phyloP scores from a whole-genome alignment of 1,140 invertebrate genomes.

The Drosophila trapezifrons region DNA sequence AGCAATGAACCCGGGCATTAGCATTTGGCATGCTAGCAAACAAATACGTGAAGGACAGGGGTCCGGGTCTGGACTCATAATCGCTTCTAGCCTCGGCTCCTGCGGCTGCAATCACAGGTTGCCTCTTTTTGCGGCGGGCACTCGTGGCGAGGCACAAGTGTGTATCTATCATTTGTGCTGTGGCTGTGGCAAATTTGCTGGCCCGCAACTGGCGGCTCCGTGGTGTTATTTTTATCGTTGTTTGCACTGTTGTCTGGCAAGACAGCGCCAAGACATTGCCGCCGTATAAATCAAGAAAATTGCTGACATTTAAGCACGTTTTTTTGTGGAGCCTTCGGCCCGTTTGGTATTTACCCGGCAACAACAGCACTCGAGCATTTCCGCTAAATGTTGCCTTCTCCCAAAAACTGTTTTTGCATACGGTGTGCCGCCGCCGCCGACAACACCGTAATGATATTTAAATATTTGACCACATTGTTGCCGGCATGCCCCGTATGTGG shows the following conservation, averaged over 20 bases:
- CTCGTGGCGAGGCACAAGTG: conserved; percentile 54
- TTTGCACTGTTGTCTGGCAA: conserved; percentile 71
- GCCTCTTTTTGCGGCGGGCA: conserved; percentile 50
- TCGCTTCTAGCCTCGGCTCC: conserved; percentile 57
- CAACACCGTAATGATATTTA: conserved; percentile 76
- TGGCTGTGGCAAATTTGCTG: conserved; percentile 51
- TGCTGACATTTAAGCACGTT: conserved; percentile 82
- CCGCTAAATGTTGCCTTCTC: conserved; percentile 66
- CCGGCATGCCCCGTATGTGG: conserved; percentile 66
- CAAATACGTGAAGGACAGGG: conserved; percentile 28
- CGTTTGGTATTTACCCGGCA: conserved; percentile 66
- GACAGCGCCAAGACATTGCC: conserved; percentile 68
- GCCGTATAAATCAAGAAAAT: conserved; percentile 82
- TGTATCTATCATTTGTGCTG: conserved; percentile 70
- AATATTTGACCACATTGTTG: conserved; percentile 76
- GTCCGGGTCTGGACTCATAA: conserved; percentile 40
- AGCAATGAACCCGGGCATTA: conserved; percentile 56
- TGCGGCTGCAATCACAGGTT: conserved; percentile 52
- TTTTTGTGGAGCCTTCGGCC: conserved; percentile 60
- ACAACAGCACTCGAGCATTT: conserved; percentile 67
- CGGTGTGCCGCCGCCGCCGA: conserved; percentile 15
- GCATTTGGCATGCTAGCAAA: conserved; percentile 33
- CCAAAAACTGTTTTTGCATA: conserved; percentile 62
- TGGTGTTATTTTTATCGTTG: conserved; percentile 51
- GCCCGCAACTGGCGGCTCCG: conserved; percentile 30